Conservation (phyloP, 2,888 invertebrate species). For the Ochropleura leucogaster region DNA sequence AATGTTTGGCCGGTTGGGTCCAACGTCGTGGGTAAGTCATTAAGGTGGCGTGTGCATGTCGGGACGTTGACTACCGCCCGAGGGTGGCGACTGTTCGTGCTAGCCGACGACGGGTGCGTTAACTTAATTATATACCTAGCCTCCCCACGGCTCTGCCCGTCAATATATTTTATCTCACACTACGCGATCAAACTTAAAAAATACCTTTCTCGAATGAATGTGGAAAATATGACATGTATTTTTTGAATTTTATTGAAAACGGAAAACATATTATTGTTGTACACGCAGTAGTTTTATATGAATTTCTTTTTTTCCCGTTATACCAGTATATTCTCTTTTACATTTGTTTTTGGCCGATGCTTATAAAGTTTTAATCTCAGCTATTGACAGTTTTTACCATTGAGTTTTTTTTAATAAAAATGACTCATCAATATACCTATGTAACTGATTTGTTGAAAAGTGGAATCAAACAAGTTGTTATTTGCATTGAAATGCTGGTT, state of each 20-base stretch:
- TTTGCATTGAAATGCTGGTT: not conserved
- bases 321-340: slow-evolving; percentile 17
- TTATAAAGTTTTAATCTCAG: slow-evolving; percentile 10
- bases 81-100: slow-evolving; percentile 75
- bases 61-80: slow-evolving; percentile 73
- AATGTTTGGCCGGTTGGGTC: slow-evolving; percentile 70
- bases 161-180: slow-evolving; percentile 60
- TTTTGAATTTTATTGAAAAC: not conserved
- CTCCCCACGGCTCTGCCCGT: slow-evolving; percentile 61
- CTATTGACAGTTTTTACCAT: not conserved
- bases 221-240: slow-evolving; percentile 4
- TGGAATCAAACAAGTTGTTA: not conserved
- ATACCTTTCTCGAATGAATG: slow-evolving; percentile 21
- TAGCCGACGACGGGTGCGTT: slow-evolving; percentile 77
- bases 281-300: slow-evolving; percentile 2
- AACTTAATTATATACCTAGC: slow-evolving; percentile 79
- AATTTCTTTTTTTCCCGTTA: slow-evolving; percentile 1
- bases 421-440: too few species aligned
- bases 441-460: not conserved
- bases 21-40: slow-evolving; percentile 79
- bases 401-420: slow-evolving; percentile 17
- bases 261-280: not conserved
- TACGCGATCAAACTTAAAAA: slow-evolving; percentile 52
- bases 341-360: slow-evolving; percentile 1
- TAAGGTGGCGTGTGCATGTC: slow-evolving; percentile 84